Base-by-base conservation (phyloP, 2,888 invertebrate species). In the Chamaedrilus cognettii region DNA sequence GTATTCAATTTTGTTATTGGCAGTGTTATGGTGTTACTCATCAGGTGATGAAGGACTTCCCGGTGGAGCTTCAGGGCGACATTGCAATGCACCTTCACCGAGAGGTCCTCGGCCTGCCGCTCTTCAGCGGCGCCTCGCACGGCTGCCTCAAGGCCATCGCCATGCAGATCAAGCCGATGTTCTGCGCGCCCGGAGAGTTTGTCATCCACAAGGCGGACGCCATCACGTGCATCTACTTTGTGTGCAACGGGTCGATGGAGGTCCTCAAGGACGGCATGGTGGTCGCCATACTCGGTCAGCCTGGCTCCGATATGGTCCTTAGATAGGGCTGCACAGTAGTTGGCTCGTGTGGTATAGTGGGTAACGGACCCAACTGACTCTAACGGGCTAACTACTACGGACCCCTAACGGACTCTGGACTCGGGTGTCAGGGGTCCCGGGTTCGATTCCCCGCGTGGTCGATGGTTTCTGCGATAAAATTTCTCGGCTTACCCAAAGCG, bases 231-330 rank as follows among this genome's bases (percentile, higher is more conserved):
- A 93, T 96, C 78, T 96, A 95, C 85, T 95, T 96, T 84, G 90
- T 96, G 74, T 96, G 94, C 86, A 96, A 96, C 81, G 96, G 96
- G 4, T 95, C 95, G 33, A 95, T 96, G 95, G 96, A 96, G 85
- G 95, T 96, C 56, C 91, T 96, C 78, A 95, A 96, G 83, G 91
- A 94, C 79, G 92, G 91, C 72, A 96, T 96, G 94, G 96, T 96
- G 63, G 96, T 96, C 28, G 96, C 96, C 67, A 96, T 97, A 78
- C 87, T 96, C 74, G 96, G 96, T 96, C n/a, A n/a, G n/a, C n/a
- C n/a, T n/a, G n/a, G n/a, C n/a, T n/a, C n/a, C n/a, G n/a, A n/a
- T n/a, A n/a, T n/a, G n/a, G n/a, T n/a, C n/a, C n/a, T n/a, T n/a
- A n/a, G n/a, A n/a, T n/a, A n/a, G n/a, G n/a, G n/a, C n/a, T n/a